Conservation (phyloP, 2,888 invertebrate genomes). For the Cosmopolites sordidus region DNA sequence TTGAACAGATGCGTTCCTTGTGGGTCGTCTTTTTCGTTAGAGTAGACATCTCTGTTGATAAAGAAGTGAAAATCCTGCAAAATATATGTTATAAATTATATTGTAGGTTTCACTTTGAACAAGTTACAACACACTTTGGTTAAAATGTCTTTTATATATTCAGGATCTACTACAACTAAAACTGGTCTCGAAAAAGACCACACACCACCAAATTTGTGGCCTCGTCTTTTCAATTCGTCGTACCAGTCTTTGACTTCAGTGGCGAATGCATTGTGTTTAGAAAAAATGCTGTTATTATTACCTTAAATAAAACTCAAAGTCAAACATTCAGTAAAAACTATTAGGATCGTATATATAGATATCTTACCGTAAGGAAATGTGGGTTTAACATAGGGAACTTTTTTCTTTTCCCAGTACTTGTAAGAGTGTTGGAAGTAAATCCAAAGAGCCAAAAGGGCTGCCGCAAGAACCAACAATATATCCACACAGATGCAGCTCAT, state of each 20-base stretch:
- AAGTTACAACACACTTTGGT: not conserved
- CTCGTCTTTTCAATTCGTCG: conserved; percentile 28
- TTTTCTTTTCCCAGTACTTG: conserved; percentile 8
- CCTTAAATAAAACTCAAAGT: conserved; percentile 13
- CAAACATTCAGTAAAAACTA: too few species aligned
- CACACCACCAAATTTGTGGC: conserved; percentile 30
- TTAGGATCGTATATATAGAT: not conserved
- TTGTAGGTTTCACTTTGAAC: too few species aligned
- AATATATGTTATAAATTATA: too few species aligned
- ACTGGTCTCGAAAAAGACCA: conserved; percentile 28
- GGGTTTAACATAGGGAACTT: conserved; percentile 8
- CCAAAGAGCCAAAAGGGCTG: not conserved
- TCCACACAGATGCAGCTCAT: not conserved
- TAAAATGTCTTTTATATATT: conserved; percentile 30
- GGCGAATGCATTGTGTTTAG: conserved; percentile 1
- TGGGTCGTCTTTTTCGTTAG: conserved; percentile 39
- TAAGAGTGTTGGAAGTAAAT: conserved; percentile 4
- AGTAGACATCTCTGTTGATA: conserved; percentile 37
- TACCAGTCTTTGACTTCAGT: conserved; percentile 27
- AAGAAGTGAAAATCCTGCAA: conserved; percentile 30
- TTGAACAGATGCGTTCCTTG: conserved; percentile 55
- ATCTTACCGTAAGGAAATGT: conserved; percentile 10
- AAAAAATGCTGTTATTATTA: conserved; percentile 6
- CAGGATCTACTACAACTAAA: conserved; percentile 36
- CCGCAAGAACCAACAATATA: not conserved